Conservation (phyloP, 2,797 vertebrate species). For the Sylvilagus floridanus region DNA sequence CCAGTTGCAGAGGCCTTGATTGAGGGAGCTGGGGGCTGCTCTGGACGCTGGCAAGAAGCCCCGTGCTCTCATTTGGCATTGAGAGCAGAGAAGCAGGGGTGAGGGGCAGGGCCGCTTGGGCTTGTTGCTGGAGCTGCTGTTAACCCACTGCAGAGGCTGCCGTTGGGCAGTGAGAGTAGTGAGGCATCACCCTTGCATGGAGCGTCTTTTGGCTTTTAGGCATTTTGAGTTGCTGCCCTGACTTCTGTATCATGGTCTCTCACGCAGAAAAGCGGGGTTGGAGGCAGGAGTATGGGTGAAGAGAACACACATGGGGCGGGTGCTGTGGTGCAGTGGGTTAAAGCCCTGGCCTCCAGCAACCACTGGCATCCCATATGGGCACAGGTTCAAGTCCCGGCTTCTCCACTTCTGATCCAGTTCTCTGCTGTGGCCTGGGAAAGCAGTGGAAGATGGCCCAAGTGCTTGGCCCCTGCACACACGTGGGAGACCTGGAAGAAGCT, state of each 20-base stretch:
- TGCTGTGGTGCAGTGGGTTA: too few relatives aligned
- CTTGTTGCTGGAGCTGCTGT: background rate
- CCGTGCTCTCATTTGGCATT: background rate
- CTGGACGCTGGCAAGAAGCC: background rate
- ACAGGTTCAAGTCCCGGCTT: too few relatives aligned
- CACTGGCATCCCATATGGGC: too few relatives aligned
- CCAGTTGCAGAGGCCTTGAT: background rate
- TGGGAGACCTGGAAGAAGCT: too few relatives aligned
- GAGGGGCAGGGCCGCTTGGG: accelerated
- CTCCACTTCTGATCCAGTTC: too few relatives aligned
- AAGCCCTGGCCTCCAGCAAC: too few relatives aligned
- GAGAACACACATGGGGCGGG: background rate
- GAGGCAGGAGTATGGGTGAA: background rate
- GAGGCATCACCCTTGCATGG: accelerated
- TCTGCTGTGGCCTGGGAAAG: too few relatives aligned
- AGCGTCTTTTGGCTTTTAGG: background rate
- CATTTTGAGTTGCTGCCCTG: background rate
- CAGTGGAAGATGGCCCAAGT: too few relatives aligned
- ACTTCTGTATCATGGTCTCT: background rate
- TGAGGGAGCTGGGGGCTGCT: background rate
- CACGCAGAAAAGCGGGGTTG: background rate
- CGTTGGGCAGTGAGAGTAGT: accelerated
- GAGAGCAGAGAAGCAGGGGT: background rate
- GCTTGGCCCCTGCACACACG: too few relatives aligned
- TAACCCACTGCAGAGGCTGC: background rate